Evolutionary conservation across 2,113 vertebrate genomes (phyloP), one percentile per base, ranked within the genome.

Genomic region (Epinephelus lanceolatus): DNA sequence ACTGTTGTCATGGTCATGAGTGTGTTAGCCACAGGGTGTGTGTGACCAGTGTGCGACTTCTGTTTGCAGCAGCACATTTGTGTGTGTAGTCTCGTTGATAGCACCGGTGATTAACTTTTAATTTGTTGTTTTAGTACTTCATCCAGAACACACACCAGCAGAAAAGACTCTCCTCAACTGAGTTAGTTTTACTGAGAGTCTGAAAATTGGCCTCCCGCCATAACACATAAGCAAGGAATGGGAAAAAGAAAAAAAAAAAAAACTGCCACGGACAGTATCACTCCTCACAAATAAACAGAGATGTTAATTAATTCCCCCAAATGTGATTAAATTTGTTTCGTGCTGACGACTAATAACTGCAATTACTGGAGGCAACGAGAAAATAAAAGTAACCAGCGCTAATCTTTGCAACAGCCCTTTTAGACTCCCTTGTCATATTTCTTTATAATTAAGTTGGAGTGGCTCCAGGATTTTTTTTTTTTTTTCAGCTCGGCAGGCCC

Each of bases 391-490:
- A 86, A 83, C 61, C 19, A 14, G 52, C 12, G 55, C 56, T 89
- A 84, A 89, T 88, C 80, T 88, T 55, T 53, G 80, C 66, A 77
- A 53, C 21, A 74, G 76, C 76, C 78, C 74, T 85, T 86, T 90
- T 69, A 85, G 77, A 69, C 83, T 88, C 83, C 78, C 71, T 63
- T 73, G 86, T 91, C 89, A 92, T 88, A 86, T 91, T 91, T 84
- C 88, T 84, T 83, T 85, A 67, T 93, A 90, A 93, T 95, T 89
- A 92, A 94, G 82, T 93, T 94, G 88, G 91, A 87, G 21, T 8
- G 23, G 42, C 69, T 85, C 91, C 90, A 93, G 80, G 23, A 51
- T 76, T 52, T 42, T 66, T 65, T 53, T 65, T 53, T 25, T 47
- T 40, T 33, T 67, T 63, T 19, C 40, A 55, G 62, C 78, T 55